phyloP scores from a whole-genome alignment of 2,797 vertebrate genomes.

The Poeciliopsis presidionis region DNA sequence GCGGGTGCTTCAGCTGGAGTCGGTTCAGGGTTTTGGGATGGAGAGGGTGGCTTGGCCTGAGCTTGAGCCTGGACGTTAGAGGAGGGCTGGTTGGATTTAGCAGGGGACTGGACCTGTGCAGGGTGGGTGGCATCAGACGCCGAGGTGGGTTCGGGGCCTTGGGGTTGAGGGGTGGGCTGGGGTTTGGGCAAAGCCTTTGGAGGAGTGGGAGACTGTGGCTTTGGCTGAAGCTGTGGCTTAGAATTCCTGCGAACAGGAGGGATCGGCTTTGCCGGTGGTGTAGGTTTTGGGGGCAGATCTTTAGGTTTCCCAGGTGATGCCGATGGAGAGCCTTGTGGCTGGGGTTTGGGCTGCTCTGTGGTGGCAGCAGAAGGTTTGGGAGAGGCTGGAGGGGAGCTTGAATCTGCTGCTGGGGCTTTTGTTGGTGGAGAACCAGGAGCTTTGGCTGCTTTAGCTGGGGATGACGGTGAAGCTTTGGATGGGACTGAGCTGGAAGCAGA shows the following conservation, averaged over 20 bases:
- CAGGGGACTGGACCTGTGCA: conserved; percentile 67
- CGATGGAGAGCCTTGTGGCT: conserved; percentile 82
- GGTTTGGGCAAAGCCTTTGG: conserved; percentile 67
- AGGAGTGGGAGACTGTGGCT: conserved; percentile 78
- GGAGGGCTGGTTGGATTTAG: conserved; percentile 65
- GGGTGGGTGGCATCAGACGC: conserved; percentile 64
- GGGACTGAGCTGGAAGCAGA: conserved; percentile 47
- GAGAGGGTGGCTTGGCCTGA: conserved; percentile 49
- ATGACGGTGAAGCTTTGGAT: conserved; percentile 23
- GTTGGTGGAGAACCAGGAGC: conserved; percentile 53
- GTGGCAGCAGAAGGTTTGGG: conserved; percentile 78
- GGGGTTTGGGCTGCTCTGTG: conserved; percentile 86
- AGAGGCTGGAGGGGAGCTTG: conserved; percentile 22
- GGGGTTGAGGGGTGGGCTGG: conserved; percentile 53
- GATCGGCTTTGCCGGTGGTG: conserved; percentile 82
- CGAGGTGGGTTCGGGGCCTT: conserved; percentile 31
- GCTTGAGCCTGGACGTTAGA: conserved; percentile 79
- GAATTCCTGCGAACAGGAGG: conserved; percentile 84
- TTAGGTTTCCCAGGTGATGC: conserved; percentile 82
- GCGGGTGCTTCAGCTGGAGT: conserved; percentile 43
- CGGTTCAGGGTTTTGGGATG: conserved; percentile 58
- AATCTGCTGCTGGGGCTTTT: conserved; percentile 31
- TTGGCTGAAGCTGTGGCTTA: conserved; percentile 83
- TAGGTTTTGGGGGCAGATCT: conserved; percentile 81
- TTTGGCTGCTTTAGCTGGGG: conserved; percentile 35